Evolutionary conservation across 2,888 invertebrate genomes (phyloP).

Genomic region (Acleris literana): DNA sequence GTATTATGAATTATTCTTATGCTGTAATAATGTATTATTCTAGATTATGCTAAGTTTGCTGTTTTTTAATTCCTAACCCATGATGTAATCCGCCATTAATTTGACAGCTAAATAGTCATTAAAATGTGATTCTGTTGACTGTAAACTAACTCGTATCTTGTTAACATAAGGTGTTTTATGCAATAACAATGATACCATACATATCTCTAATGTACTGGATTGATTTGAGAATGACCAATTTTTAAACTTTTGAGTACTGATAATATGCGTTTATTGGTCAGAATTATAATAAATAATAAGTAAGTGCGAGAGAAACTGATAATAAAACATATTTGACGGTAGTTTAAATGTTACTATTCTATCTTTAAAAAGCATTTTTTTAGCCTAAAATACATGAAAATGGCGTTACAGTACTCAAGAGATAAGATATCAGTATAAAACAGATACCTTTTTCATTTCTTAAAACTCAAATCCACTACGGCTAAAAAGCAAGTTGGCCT

Average conservation of each 20-base stretch:
- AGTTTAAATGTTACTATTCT: too few relatives aligned
- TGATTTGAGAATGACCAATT: neutral
- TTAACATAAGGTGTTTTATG: conserved; percentile 32
- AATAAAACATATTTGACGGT: too few relatives aligned
- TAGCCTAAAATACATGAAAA: too few relatives aligned
- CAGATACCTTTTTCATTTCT: too few relatives aligned
- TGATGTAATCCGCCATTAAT: conserved; percentile 14
- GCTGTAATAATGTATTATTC: conserved; percentile 40
- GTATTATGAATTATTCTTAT: conserved; percentile 36
- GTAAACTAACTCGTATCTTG: conserved; percentile 21
- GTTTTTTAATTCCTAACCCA: conserved; percentile 23
- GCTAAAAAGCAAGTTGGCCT: neutral
- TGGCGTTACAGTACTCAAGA: too few relatives aligned
- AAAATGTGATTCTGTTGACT: conserved; percentile 29
- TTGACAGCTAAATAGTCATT: conserved; percentile 27
- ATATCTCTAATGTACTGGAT: conserved; percentile 17
- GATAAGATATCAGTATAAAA: too few relatives aligned
- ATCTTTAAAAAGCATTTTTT: too few relatives aligned
- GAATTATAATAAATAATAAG: too few relatives aligned
- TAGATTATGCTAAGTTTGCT: conserved; percentile 48
- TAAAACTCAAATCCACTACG: too few relatives aligned
- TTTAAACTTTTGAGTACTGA: neutral
- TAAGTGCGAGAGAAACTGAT: too few relatives aligned
- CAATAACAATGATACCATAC: conserved; percentile 24
- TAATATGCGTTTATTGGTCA: too few relatives aligned